These are phyloP conservation scores for Pocillopora meandrina DNA, from an alignment of 92 coral and sea anemone genomes.

Conservation along the genomic window DNA sequence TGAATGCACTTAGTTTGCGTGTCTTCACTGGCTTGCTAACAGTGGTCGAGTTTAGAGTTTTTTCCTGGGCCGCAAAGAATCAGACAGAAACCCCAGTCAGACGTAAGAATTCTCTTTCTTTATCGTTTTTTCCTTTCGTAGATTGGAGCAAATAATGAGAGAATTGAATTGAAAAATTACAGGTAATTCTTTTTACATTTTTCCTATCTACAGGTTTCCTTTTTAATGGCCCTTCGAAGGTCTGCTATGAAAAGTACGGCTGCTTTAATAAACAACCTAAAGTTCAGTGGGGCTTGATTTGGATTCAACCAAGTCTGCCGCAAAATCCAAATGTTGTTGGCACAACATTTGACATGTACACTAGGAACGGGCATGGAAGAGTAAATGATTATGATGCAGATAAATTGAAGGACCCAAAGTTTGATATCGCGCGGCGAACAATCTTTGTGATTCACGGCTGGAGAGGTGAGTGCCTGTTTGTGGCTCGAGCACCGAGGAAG, in stretches of 20 bases:
- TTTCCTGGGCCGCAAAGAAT: no score
- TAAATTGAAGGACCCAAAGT: constrained; percentile 58
- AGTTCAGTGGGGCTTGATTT: constrained; percentile 21
- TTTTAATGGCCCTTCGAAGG: not conserved
- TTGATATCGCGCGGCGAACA: constrained; percentile 60
- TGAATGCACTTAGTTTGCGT: no score
- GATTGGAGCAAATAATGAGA: no score
- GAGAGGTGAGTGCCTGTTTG: constrained; percentile 13
- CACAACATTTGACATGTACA: constrained; percentile 59
- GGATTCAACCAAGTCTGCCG: constrained; percentile 51
- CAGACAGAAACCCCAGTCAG: no score
- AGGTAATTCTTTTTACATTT: no score
- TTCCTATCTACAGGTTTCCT: not conserved
- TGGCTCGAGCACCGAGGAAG: not conserved
- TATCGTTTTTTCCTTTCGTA: no score
- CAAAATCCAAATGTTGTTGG: constrained; percentile 55
- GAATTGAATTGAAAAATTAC: no score
- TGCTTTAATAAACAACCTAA: constrained; percentile 56
- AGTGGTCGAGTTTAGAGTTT: no score
- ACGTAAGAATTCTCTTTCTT: no score
- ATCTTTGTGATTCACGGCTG: constrained; percentile 41
- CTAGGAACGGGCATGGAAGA: constrained; percentile 51
- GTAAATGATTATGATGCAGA: constrained; percentile 58
- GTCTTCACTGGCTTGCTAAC: no score
- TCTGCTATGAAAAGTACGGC: constrained; percentile 79